phyloP scores from a whole-genome alignment of 2,113 vertebrate species.

The Epinephelus cyanopodus region DNA sequence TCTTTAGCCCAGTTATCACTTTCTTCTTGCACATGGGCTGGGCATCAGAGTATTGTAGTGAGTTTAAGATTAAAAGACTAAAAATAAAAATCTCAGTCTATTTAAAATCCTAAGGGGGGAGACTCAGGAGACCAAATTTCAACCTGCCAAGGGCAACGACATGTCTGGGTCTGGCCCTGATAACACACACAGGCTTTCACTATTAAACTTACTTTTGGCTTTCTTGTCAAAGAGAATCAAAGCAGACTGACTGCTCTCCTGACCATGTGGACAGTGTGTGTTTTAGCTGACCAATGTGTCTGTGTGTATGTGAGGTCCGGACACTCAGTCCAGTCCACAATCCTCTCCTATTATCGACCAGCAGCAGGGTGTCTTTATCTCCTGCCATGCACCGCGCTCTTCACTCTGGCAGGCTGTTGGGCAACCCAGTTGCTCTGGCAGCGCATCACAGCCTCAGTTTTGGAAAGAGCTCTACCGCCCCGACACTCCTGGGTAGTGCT shows the following conservation, averaged over 20 bases:
- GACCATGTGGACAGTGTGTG: slow-evolving; percentile 22
- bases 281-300: slow-evolving; percentile 21
- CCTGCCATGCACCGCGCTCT: slow-evolving; percentile 67
- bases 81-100: neutral
- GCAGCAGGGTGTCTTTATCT: slow-evolving; percentile 81
- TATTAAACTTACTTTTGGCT: slow-evolving; percentile 11
- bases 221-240: slow-evolving; percentile 51
- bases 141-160: neutral
- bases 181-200: slow-evolving; percentile 2
- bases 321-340: slow-evolving; percentile 29
- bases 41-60: neutral
- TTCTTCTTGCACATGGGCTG: too few relatives aligned
- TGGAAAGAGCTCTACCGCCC: slow-evolving; percentile 63
- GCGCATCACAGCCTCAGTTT: slow-evolving; percentile 78
- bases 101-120: neutral
- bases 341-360: slow-evolving; percentile 74
- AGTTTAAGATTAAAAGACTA: neutral
- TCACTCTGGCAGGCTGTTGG: slow-evolving; percentile 71
- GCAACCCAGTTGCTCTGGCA: slow-evolving; percentile 78
- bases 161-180: slow-evolving; percentile 9
- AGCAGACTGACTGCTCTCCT: slow-evolving; percentile 3
- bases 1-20: too few relatives aligned
- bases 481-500: slow-evolving; percentile 73
- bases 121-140: neutral
- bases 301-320: neutral